A percentile compares a stretch with the other conserved stretches of the same genome.
These are phyloP conservation scores for Lagenorhynchus albirostris DNA, from an alignment of 2,113 vertebrate genomes.

Conservation along the genomic window DNA sequence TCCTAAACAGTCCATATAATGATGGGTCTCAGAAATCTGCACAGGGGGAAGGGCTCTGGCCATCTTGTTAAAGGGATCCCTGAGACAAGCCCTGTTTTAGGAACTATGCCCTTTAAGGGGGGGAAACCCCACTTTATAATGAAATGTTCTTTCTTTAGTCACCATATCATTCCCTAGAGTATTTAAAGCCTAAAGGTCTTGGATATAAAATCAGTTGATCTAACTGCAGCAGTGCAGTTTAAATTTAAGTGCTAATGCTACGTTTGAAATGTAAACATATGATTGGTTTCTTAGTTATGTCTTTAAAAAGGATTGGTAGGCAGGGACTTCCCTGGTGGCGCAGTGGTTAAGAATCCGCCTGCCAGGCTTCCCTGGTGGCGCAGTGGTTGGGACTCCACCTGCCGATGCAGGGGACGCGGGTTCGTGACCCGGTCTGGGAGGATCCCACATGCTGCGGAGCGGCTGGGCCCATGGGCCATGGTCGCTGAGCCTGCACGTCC, in stretches of 20 bases:
- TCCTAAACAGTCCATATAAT: background rate
- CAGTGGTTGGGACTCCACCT: no score
- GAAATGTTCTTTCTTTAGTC: conserved; percentile 20
- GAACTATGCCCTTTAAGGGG: background rate
- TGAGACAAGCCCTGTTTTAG: background rate
- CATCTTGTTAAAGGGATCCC: background rate
- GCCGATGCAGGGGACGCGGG: no score
- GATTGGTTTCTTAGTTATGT: conserved; percentile 21
- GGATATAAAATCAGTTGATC: conserved; percentile 39
- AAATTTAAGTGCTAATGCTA: conserved; percentile 54
- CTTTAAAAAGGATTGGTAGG: conserved; percentile 17
- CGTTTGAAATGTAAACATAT: conserved; percentile 38
- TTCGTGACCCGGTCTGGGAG: no score
- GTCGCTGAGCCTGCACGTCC: no score
- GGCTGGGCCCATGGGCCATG: no score
- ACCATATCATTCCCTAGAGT: background rate
- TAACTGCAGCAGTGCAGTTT: conserved; percentile 28
- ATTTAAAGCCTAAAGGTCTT: conserved; percentile 60
- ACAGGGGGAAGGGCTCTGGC: background rate
- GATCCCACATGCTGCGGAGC: no score
- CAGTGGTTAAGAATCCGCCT: no score
- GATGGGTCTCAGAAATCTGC: background rate
- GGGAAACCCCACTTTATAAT: background rate
- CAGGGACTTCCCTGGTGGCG: background rate
- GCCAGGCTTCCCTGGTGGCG: no score